Evolutionary conservation across 2,888 invertebrate genomes (phyloP), one percentile per base, ranked within the genome.

Genomic region (Polyommatus icarus): DNA sequence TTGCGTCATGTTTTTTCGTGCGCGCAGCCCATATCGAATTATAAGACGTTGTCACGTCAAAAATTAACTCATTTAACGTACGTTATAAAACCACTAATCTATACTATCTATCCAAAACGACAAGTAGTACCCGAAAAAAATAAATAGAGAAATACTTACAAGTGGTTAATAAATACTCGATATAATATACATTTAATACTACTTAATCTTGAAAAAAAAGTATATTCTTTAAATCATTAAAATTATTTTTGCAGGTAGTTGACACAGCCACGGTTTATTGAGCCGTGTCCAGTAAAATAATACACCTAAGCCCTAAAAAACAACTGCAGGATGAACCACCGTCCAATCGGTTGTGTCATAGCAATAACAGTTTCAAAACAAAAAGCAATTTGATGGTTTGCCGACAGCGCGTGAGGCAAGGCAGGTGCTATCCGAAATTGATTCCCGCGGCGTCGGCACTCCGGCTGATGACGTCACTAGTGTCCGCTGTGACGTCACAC

Each of bases 391-490:
- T 84, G 80, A 79, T 82, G 80, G 78, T 80, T 82, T 80, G 79
- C 80, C 82, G 79, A 81, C 82, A 81, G 77, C 79, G 77, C 79
- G 78, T 77, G 78, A 78, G 79, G 78, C 79, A 77, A 79, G 81
- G 80, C 83, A 83, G 84, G 84, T 84, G 84, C 84, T 84, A 83
- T 84, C 80, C 80, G 83, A 84, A 88, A 88, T 87, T 87, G 85
- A 86, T 88, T 88, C 84, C 83, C 82, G 81, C 83, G 79, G 83
- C 84, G 85, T 87, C 87, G 85, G 80, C 81, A 81, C 83, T 83
- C 80, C 82, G 83, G 83, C 83, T 85, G 85, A 84, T 85, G 83
- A 83, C 82, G 80, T 67, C 67, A 67, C 67, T 12, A 67, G 67
- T 67, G 67, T 61, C 29, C 18, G 67, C 29, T 32, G 29, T 32